These are phyloP conservation scores for Procambarus clarkii DNA, from an alignment of 1,140 invertebrate species.

Conservation along the genomic window DNA sequence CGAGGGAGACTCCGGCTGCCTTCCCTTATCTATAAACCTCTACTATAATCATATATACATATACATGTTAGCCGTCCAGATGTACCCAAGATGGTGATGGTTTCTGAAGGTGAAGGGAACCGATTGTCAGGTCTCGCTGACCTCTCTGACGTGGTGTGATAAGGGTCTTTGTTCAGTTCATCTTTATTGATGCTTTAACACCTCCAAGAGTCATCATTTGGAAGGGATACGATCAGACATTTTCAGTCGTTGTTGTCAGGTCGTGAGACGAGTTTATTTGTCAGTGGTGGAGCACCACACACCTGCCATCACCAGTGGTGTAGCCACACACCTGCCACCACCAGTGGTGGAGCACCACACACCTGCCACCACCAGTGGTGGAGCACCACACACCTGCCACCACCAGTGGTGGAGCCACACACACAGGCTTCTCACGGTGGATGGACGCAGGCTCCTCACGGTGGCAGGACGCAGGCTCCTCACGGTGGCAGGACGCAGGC, in stretches of 20 bases:
- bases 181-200: not conserved
- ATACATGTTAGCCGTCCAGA: not conserved
- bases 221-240: not conserved
- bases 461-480: too few species aligned
- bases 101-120: not conserved
- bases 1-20: not conserved
- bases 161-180: not conserved
- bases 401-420: too few species aligned
- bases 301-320: too few species aligned
- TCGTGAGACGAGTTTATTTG: not conserved
- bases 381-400: too few species aligned
- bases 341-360: too few species aligned
- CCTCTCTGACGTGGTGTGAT: not conserved
- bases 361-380: too few species aligned
- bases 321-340: too few species aligned
- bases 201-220: not conserved
- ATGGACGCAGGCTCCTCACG: too few species aligned
- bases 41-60: not conserved
- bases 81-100: not conserved
- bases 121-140: not conserved
- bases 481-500: too few species aligned
- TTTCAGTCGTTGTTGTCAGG: not conserved
- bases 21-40: not conserved
- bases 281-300: too few species aligned
- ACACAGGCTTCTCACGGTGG: too few species aligned